Evolutionary conservation across 1,140 invertebrate species (phyloP).

Genomic region (Acromyrmex heyeri): DNA sequence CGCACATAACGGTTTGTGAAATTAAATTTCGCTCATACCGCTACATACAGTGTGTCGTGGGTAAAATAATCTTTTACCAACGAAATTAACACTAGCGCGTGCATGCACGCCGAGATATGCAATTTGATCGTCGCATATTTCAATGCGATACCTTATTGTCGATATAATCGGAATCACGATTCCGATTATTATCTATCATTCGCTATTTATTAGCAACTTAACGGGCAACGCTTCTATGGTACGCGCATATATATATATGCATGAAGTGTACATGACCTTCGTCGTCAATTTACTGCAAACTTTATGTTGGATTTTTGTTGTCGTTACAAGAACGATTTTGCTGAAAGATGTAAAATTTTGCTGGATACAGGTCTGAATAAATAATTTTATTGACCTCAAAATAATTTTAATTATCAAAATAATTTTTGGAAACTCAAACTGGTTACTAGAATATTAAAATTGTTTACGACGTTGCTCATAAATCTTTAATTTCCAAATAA

Average conservation of each 20-base stretch:
- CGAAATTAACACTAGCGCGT: slow-evolving; percentile 34
- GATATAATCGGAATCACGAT: slow-evolving; percentile 35
- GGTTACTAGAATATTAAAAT: too few species aligned
- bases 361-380: too few species aligned
- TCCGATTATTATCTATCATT: slow-evolving; percentile 59
- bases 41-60: background rate
- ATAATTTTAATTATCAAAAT: too few species aligned
- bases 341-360: too few species aligned
- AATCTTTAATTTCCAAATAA: too few species aligned
- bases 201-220: slow-evolving; percentile 59
- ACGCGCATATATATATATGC: background rate
- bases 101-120: background rate
- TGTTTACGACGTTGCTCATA: too few species aligned
- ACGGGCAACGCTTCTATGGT: slow-evolving; percentile 40
- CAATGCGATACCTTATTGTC: slow-evolving; percentile 26
- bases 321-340: too few species aligned
- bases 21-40: slow-evolving; percentile 46
- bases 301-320: too few species aligned
- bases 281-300: too few species aligned
- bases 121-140: slow-evolving; percentile 34
- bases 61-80: slow-evolving; percentile 37
- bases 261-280: background rate
- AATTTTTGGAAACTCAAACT: too few species aligned
- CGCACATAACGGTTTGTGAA: slow-evolving; percentile 37
- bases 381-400: too few species aligned